phyloP scores from a whole-genome alignment of 2,797 vertebrate genomes.

The Darevskia mixta region DNA sequence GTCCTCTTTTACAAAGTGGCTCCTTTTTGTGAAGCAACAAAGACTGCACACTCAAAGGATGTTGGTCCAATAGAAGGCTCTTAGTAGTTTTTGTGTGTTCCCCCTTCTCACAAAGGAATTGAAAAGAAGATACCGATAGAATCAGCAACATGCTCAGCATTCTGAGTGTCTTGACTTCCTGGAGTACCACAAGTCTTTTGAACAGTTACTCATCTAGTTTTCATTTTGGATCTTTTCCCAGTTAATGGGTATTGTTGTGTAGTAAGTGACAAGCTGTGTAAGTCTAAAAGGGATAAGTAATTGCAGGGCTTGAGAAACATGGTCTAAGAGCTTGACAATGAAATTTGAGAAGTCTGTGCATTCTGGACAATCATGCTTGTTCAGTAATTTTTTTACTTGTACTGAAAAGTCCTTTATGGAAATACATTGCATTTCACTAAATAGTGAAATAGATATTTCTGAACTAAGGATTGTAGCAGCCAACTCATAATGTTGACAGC shows the following conservation, averaged over 20 bases:
- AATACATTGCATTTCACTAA: neutral
- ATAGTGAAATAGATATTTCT: neutral
- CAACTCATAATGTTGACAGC: slow-evolving; percentile 22
- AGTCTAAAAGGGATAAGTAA: neutral
- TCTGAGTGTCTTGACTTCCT: neutral
- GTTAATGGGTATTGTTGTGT: neutral
- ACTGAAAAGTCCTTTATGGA: neutral
- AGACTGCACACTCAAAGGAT: neutral
- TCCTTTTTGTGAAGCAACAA: slow-evolving; percentile 3
- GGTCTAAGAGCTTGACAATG: neutral
- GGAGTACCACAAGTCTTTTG: neutral
- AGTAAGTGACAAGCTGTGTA: neutral
- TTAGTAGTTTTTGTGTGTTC: neutral
- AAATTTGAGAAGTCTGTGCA: neutral
- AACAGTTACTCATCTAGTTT: slow-evolving; percentile 16
- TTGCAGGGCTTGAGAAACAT: slow-evolving; percentile 2
- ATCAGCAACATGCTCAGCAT: slow-evolving; percentile 1
- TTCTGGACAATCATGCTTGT: neutral
- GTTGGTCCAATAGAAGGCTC: neutral
- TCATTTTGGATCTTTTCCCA: slow-evolving; percentile 7
- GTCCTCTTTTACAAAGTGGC: neutral
- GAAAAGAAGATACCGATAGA: neutral
- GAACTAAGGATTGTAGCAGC: neutral
- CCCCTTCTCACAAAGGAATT: neutral
- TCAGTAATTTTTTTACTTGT: neutral